These are phyloP conservation scores for Poeciliopsis gracilis DNA, from an alignment of 2,797 vertebrate genomes.

Conservation along the genomic window DNA sequence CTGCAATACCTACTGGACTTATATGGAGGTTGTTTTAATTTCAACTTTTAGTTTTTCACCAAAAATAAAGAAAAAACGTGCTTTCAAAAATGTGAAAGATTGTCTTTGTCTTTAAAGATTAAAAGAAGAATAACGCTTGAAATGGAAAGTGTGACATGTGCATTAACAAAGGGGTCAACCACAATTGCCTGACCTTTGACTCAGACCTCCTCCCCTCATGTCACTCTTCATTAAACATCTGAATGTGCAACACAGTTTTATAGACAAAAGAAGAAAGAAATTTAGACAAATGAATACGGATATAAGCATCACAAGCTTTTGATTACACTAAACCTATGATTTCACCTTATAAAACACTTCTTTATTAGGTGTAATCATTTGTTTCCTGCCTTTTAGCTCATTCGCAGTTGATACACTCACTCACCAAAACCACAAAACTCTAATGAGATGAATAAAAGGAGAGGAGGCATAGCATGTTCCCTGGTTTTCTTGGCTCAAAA, in stretches of 20 bases:
- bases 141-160: constrained; percentile 37
- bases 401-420: constrained; percentile 36
- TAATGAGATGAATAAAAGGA: constrained; percentile 10
- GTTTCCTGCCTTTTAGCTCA: constrained; percentile 22
- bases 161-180: constrained; percentile 29
- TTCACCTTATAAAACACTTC: constrained; percentile 22
- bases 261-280: constrained; percentile 30
- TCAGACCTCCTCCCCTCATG: constrained; percentile 23
- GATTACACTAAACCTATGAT: not conserved
- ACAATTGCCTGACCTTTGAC: constrained; percentile 55
- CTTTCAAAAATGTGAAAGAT: constrained; percentile 1
- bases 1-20: not conserved
- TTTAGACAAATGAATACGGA: not conserved
- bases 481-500: constrained; percentile 35
- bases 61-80: constrained; percentile 10
- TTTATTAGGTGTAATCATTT: constrained; percentile 20
- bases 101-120: not conserved
- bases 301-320: not conserved
- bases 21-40: not conserved
- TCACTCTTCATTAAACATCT: constrained; percentile 13
- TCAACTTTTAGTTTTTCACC: not conserved
- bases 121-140: not conserved
- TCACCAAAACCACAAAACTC: constrained; percentile 48
- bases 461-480: constrained; percentile 28
- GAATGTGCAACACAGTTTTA: constrained; percentile 28